Percentiles rank a stretch among this genome's conserved stretches.
These are phyloP conservation scores for Benthosema pterotum DNA, from an alignment of 2,797 vertebrate species.

Conservation along the genomic window DNA sequence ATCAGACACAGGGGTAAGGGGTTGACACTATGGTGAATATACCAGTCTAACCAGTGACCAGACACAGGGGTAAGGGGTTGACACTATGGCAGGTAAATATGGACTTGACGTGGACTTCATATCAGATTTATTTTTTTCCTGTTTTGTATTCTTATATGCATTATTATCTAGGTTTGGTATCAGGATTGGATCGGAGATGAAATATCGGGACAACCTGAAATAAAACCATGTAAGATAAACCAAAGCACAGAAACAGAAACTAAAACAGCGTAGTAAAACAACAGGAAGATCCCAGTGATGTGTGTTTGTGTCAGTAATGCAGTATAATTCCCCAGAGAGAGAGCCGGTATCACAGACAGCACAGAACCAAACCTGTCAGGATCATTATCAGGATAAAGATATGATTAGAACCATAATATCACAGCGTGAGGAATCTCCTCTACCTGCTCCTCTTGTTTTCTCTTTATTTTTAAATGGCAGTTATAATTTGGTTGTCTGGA, in stretches of 20 bases:
- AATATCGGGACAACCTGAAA: too few relatives aligned
- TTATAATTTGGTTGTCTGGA: slow-evolving; percentile 69
- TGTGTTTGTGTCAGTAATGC: slow-evolving; percentile 58
- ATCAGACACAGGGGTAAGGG: too few relatives aligned
- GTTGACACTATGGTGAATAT: too few relatives aligned
- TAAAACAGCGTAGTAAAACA: slow-evolving; percentile 20
- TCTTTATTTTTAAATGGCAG: slow-evolving; percentile 61
- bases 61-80: too few relatives aligned
- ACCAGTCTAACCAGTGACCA: too few relatives aligned
- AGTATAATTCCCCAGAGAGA: slow-evolving; percentile 67
- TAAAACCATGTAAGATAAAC: slow-evolving; percentile 27
- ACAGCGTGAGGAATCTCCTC: slow-evolving; percentile 81
- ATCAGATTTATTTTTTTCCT: too few relatives aligned
- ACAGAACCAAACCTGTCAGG: slow-evolving; percentile 85
- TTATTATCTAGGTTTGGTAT: too few relatives aligned
- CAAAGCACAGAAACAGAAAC: not conserved
- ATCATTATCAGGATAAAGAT: slow-evolving; percentile 85
- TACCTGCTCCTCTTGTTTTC: slow-evolving; percentile 49
- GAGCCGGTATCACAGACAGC: slow-evolving; percentile 73
- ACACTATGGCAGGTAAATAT: too few relatives aligned
- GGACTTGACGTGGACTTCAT: too few relatives aligned
- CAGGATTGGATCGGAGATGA: too few relatives aligned
- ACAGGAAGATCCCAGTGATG: slow-evolving; percentile 40
- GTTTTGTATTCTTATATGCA: too few relatives aligned
- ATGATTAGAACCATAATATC: slow-evolving; percentile 66